Evolutionary conservation across 1,140 invertebrate genomes (phyloP).

Genomic region (Carposina sasakii): DNA sequence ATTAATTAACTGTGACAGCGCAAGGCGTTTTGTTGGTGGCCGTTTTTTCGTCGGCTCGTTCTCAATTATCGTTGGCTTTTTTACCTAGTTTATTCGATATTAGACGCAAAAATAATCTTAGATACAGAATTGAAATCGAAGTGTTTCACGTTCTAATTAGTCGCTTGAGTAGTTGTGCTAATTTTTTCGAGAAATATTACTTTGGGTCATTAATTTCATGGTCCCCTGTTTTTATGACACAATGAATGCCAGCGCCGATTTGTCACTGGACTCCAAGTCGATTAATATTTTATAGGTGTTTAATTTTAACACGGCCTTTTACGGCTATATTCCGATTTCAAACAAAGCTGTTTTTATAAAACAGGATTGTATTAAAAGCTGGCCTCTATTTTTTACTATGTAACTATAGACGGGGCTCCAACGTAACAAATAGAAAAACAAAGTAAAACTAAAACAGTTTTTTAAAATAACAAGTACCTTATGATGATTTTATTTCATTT

Average conservation of each 20-base stretch:
- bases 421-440: too few relatives aligned
- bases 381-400: too few relatives aligned
- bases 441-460: too few relatives aligned
- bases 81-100: constrained; percentile 50
- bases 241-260: too few relatives aligned
- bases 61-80: constrained; percentile 40
- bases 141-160: constrained; percentile 65
- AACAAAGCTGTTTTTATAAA: too few relatives aligned
- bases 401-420: too few relatives aligned
- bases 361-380: too few relatives aligned
- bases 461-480: too few relatives aligned
- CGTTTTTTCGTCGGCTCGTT: constrained; percentile 38
- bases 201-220: constrained; percentile 53
- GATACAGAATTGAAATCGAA: constrained; percentile 45
- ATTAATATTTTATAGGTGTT: constrained; percentile 28
- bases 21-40: constrained; percentile 39
- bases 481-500: too few relatives aligned
- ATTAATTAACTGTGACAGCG: constrained; percentile 59
- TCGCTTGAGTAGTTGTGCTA: constrained; percentile 63
- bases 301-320: too few relatives aligned
- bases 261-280: constrained; percentile 22
- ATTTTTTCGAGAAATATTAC: constrained; percentile 60
- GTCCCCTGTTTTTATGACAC: too few relatives aligned
- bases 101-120: constrained; percentile 53
- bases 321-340: too few relatives aligned